These are phyloP conservation scores for Thera britannica DNA, from an alignment of 2,888 invertebrate species.

Conservation along the genomic window DNA sequence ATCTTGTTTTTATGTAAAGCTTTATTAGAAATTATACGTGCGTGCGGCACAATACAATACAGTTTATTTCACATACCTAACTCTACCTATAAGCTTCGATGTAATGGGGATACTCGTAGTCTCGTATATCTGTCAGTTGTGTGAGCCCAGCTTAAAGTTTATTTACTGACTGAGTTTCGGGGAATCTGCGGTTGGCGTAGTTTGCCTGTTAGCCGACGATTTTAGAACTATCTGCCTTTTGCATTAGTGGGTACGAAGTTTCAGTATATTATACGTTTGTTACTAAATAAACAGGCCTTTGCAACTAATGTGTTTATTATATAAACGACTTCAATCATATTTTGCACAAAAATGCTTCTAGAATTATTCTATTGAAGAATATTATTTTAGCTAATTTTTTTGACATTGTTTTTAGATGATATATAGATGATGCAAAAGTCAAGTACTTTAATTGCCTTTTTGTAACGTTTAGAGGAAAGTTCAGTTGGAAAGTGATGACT, in stretches of 20 bases:
- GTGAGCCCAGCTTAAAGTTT: slow-evolving; percentile 26
- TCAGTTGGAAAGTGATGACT: slow-evolving; percentile 33
- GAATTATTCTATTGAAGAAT: no score
- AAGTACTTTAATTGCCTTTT: slow-evolving; percentile 33
- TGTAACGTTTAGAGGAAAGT: slow-evolving; percentile 26
- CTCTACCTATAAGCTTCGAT: not conserved
- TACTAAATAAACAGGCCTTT: no score
- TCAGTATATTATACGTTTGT: not conserved
- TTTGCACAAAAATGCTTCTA: no score
- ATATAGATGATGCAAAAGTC: not conserved
- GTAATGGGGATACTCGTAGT: not conserved
- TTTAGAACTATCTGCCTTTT: slow-evolving; percentile 14
- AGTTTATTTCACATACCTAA: no score
- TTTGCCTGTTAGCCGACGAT: slow-evolving; percentile 17
- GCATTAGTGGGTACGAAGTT: slow-evolving; percentile 19
- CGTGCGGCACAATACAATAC: no score
- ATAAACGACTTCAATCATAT: no score
- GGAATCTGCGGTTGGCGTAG: slow-evolving; percentile 28
- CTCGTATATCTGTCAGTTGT: slow-evolving; percentile 12
- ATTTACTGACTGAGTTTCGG: slow-evolving; percentile 29
- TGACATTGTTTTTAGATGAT: no score
- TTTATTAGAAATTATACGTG: no score
- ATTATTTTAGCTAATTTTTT: no score
- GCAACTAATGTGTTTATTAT: no score
- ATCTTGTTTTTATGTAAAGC: no score